Conservation (phyloP, 30 jellyfish, hydroid and myxozoan species). For the Aurelia sp. region DNA sequence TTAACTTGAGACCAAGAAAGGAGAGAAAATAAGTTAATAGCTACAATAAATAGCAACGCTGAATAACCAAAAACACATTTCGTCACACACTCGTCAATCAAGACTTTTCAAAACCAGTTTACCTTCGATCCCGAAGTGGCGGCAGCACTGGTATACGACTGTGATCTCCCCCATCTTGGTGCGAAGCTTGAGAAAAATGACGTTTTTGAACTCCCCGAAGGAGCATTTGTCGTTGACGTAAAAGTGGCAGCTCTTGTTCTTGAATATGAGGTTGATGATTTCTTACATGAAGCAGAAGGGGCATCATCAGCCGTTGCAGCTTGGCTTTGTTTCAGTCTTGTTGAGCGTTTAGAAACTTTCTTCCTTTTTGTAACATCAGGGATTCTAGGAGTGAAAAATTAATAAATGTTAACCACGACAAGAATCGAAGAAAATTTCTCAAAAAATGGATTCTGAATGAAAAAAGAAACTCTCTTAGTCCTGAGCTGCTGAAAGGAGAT, state of each 20-base stretch:
- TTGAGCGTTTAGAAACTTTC: slow-evolving; percentile 48
- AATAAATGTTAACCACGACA: background rate
- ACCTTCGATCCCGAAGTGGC: slow-evolving; percentile 63
- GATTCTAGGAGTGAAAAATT: slow-evolving; percentile 8
- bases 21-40: no score
- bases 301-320: slow-evolving; percentile 62
- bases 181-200: slow-evolving; percentile 92
- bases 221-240: slow-evolving; percentile 67
- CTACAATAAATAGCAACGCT: no score
- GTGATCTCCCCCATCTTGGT: slow-evolving; percentile 99
- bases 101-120: background rate
- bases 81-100: no score
- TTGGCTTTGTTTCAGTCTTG: slow-evolving; percentile 54
- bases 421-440: no score
- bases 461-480: no score
- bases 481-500: no score
- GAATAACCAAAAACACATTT: no score
- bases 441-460: no score
- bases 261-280: slow-evolving; percentile 54
- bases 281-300: slow-evolving; percentile 68
- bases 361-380: slow-evolving; percentile 51
- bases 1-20: no score
- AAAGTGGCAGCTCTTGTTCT: slow-evolving; percentile 92
- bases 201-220: slow-evolving; percentile 71
- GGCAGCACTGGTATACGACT: slow-evolving; percentile 84